Evolutionary conservation across 2,113 vertebrate species (phyloP), one percentile per base, ranked within the genome.

Genomic region (Mesitornis unicolor): DNA sequence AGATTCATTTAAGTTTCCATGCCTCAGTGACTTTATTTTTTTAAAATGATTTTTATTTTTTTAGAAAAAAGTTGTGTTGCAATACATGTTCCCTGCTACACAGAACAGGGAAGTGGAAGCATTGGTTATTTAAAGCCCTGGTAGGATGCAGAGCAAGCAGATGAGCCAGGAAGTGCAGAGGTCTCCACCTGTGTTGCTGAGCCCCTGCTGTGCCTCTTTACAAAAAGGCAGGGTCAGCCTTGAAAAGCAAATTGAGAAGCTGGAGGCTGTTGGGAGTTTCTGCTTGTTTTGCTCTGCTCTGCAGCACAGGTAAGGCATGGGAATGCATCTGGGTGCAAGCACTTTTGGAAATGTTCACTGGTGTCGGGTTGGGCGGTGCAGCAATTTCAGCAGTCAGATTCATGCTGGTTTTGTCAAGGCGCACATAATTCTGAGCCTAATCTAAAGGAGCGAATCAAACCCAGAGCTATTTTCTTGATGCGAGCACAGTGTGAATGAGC

Each of bases 251-350:
- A 77, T 13, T 7, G 6, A 31, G 10, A 7, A 35, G 5, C 21
- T 12, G 47, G 47, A 24, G 21, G 47, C n/a, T n/a, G n/a, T n/a
- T n/a, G n/a, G n/a, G n/a, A n/a, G n/a, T n/a, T n/a, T n/a, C 65
- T 10, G 48, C 74, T 18, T 8, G 8, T 9, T 45, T 75, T 70
- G 26, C 0, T 0, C 48, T 3, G 18, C 54, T 42, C 89, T 15
- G 53, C 54, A 65, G 69, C 61, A 50, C 28, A 56, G 63, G 15
- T 18, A 14, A 74, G 89, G 36, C 87, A 20, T 18, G 87, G n/a
- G n/a, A n/a, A n/a, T n/a, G n/a, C n/a, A n/a, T n/a, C 12, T 3
- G 1, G 2, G 43, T 9, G 51, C 31, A 24, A 18, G 29, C 0
- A 5, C 45, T 74, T 5, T 21, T 18, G 64, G 64, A 64, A 15